These are phyloP conservation scores for Acanthurus tractus DNA, from an alignment of 2,797 vertebrate genomes.

Conservation along the genomic window DNA sequence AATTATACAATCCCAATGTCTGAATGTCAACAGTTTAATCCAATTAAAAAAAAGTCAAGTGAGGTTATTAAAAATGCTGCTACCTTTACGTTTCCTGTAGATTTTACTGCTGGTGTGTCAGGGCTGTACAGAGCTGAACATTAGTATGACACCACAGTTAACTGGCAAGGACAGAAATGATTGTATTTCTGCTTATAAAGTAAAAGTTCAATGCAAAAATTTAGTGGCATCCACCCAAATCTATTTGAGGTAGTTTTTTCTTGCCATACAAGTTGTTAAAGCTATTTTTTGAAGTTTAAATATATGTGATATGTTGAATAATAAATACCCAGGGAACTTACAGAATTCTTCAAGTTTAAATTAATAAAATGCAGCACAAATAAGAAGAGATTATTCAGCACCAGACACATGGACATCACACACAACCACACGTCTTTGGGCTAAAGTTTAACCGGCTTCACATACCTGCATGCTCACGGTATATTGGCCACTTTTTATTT, in stretches of 20 bases:
- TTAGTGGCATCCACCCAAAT: slow-evolving; percentile 54
- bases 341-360: slow-evolving; percentile 47
- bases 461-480: slow-evolving; percentile 83
- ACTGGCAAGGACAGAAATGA: slow-evolving; percentile 16
- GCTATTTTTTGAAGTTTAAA: not conserved
- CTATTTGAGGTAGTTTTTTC: slow-evolving; percentile 26
- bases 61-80: not conserved
- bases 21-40: not conserved
- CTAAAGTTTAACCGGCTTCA: slow-evolving; percentile 83
- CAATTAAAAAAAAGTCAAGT: slow-evolving; percentile 3
- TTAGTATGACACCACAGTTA: slow-evolving; percentile 62
- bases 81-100: not conserved
- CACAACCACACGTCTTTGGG: slow-evolving; percentile 76
- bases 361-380: slow-evolving; percentile 55
- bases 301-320: slow-evolving; percentile 11
- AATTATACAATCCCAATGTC: not conserved
- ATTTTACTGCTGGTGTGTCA: not conserved
- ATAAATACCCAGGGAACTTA: slow-evolving; percentile 38
- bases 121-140: slow-evolving; percentile 42
- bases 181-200: slow-evolving; percentile 9
- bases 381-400: slow-evolving; percentile 52
- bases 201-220: slow-evolving; percentile 37
- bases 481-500: slow-evolving; percentile 85
- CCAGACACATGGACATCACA: slow-evolving; percentile 77
- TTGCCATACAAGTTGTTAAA: slow-evolving; percentile 5